Evolutionary conservation across 2,797 vertebrate species (phyloP), one percentile per base, ranked within the genome.

Genomic region (Columba guinea): DNA sequence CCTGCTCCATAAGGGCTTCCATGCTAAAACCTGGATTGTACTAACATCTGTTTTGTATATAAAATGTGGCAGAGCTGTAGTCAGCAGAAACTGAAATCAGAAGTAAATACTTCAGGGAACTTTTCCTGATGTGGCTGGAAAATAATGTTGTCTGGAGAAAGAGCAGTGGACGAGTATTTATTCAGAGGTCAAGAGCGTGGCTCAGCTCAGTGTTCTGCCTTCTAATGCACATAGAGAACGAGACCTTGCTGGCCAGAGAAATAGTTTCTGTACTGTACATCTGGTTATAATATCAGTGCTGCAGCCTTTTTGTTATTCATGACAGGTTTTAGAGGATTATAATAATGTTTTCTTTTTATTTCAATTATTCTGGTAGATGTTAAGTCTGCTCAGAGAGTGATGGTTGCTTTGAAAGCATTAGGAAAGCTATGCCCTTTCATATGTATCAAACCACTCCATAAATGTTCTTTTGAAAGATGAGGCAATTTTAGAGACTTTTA

Each of bases 41-140:
- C 69, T 91, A 96, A 96, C 96, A 97, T 95, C 94, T 95, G 94
- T 91, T 95, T 95, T 85, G 69, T 70, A 84, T 92, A 79, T 75
- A 67, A 84, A 87, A 46, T 69, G 83, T 78, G 87, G 85, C 87
- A 95, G 73, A 90, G 64, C 56, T 73, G 15, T 13, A 91, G 84
- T 92, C 87, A 63, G 79, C 76, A 92, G 90, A 93, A 95, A 91
- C 75, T 35, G 39, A 93, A 94, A 63, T 69, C 73, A 95, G 51
- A 74, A 92, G 58, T 68, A 91, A 64, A 91, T 87, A 77, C 94
- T 95, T 95, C 13, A 46, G 81, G 87, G 83, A 96, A 90, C 17
- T 21, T 94, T 95, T 96, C 97, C 97, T 84, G 92, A 84, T 90
- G 77, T n/a, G 88, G 76, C 49, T 91, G 51, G 76, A 68, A 86